A percentile compares a stretch with the other conserved stretches of the same genome.
Evolutionary conservation across 2,888 invertebrate species (phyloP).

Genomic region (Watsonalla binaria): DNA sequence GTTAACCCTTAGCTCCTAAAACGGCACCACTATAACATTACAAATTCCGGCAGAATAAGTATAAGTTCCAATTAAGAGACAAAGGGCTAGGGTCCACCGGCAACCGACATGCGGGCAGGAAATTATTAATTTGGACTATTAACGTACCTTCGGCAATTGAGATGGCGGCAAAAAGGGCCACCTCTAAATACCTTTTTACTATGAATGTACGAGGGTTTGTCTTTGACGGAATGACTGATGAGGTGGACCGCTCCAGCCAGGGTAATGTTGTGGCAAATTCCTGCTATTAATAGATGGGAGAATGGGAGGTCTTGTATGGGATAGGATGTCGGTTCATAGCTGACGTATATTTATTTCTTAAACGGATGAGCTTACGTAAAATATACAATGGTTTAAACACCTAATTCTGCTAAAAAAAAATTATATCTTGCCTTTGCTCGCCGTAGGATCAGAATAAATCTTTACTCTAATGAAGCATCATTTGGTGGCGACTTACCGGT

Average conservation of each 20-base stretch:
- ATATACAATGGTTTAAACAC: too few species aligned
- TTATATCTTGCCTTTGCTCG: too few species aligned
- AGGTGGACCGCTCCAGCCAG: conserved; percentile 20
- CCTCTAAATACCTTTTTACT: conserved; percentile 44
- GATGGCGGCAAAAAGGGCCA: conserved; percentile 38
- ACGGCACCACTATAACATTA: conserved; percentile 1
- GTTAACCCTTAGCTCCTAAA: not conserved
- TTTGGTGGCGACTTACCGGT: too few species aligned
- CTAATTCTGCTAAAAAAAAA: too few species aligned
- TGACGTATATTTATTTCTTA: too few species aligned
- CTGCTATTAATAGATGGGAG: not conserved
- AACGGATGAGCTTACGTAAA: too few species aligned
- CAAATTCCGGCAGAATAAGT: conserved; percentile 40
- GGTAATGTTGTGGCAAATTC: conserved; percentile 1
- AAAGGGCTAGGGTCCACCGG: conserved; percentile 44
- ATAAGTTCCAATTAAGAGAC: conserved; percentile 53
- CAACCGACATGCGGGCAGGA: conserved; percentile 54
- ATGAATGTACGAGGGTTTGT: conserved; percentile 37
- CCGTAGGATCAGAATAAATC: too few species aligned
- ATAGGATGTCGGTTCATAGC: too few species aligned
- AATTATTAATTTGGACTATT: conserved; percentile 65
- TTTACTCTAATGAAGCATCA: too few species aligned
- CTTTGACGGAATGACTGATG: conserved; percentile 44
- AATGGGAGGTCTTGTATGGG: too few species aligned
- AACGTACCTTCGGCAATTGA: conserved; percentile 57